A percentile compares a stretch with the other conserved stretches of the same genome.
These are phyloP conservation scores for Empidonax alnorum DNA, from an alignment of 2,113 vertebrate species.

Conservation along the genomic window DNA sequence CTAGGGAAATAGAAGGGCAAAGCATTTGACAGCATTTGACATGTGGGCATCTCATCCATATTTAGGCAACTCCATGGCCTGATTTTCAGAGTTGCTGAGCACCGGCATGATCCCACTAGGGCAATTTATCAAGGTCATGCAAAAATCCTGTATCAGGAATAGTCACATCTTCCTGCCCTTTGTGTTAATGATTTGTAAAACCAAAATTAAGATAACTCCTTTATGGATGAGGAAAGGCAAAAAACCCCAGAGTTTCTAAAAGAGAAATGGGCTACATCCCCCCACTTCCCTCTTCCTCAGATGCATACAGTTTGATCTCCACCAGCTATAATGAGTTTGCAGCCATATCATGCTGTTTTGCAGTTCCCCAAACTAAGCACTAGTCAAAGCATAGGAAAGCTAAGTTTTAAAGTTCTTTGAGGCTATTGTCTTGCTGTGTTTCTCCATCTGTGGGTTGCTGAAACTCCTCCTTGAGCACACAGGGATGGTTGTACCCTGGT, in stretches of 20 bases:
- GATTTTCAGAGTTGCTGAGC: conserved; percentile 23
- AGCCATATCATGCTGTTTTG: background rate
- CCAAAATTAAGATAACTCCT: background rate
- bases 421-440: background rate
- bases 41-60: conserved; percentile 1
- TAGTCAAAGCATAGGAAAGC: background rate
- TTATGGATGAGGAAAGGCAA: background rate
- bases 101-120: conserved; percentile 5
- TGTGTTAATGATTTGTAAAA: background rate
- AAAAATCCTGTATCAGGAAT: conserved; percentile 9
- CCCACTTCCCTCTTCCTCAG: background rate
- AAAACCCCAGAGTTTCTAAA: background rate
- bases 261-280: background rate
- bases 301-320: background rate
- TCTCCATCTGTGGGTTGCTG: background rate
- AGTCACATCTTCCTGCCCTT: background rate
- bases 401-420: background rate
- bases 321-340: background rate
- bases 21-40: background rate
- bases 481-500: background rate
- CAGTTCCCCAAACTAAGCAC: background rate
- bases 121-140: conserved; percentile 32
- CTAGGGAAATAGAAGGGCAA: conserved; percentile 20
- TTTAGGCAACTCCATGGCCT: background rate
- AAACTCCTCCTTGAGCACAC: background rate